Conservation (phyloP, 2,888 invertebrate genomes). For the Platycheirus rosarum region DNA sequence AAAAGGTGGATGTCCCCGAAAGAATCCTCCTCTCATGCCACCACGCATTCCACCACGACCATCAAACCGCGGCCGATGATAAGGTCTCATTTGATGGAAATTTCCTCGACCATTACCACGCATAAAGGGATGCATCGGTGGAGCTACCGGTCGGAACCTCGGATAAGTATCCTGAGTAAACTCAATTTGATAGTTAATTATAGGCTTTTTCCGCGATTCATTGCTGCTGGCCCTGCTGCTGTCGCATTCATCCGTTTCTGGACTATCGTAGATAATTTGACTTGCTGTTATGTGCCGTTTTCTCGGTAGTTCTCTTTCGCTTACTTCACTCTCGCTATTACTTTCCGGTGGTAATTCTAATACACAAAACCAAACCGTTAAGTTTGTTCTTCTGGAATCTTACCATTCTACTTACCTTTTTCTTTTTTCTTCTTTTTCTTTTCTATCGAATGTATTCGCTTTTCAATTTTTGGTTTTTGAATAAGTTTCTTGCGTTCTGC, state of each 20-base stretch:
- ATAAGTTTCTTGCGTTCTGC: constrained; percentile 50
- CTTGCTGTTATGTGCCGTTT: constrained; percentile 9
- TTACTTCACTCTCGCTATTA: constrained; percentile 48
- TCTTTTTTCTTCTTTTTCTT: constrained; percentile 73
- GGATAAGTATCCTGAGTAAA: constrained; percentile 72
- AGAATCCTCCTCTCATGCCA: constrained; percentile 63
- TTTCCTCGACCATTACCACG: constrained; percentile 75
- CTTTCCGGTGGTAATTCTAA: no score
- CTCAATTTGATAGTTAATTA: constrained; percentile 13
- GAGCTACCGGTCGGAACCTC: constrained; percentile 69
- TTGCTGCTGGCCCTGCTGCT: constrained; percentile 33
- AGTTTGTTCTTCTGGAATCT: background rate
- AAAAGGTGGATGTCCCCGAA: constrained; percentile 48
- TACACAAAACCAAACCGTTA: no score
- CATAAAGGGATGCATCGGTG: constrained; percentile 76
- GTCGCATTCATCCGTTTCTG: constrained; percentile 19
- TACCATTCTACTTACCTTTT: constrained; percentile 75
- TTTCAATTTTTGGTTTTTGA: constrained; percentile 34
- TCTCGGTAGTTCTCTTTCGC: constrained; percentile 24
- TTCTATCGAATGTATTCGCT: constrained; percentile 68
- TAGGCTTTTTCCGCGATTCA: constrained; percentile 18
- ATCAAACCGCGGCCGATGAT: constrained; percentile 52
- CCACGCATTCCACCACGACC: constrained; percentile 71
- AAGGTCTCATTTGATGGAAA: constrained; percentile 75
- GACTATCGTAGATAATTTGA: constrained; percentile 14